A percentile compares a stretch with the other conserved stretches of the same genome.
Conservation (phyloP, 2,113 vertebrate genomes). For the Apteryx owenii region DNA sequence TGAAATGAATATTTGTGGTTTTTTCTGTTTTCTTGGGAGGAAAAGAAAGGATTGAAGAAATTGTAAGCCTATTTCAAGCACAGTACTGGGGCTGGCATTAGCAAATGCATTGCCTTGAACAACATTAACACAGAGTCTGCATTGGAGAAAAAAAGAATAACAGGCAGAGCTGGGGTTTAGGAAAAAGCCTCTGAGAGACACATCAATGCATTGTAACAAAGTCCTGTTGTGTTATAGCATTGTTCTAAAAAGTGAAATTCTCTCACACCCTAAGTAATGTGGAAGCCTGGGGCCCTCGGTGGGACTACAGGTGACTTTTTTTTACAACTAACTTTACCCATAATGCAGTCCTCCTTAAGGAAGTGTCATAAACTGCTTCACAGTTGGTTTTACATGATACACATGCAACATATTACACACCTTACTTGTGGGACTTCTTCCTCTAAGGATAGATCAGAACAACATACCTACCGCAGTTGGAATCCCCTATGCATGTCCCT, state of each 20-base stretch:
- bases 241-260: not conserved
- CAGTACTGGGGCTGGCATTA: not conserved
- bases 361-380: not conserved
- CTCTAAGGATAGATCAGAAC: not conserved
- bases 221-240: not conserved
- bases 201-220: not conserved
- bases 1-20: not conserved
- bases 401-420: accelerated
- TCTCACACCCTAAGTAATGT: accelerated
- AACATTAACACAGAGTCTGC: not conserved
- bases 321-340: not conserved
- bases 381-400: not conserved
- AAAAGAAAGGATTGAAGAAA: not conserved
- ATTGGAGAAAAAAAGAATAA: not conserved
- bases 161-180: not conserved
- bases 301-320: not conserved
- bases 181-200: not conserved
- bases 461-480: accelerated
- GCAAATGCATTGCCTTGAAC: not conserved
- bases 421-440: not conserved
- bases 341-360: not conserved
- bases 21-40: not conserved
- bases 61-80: not conserved
- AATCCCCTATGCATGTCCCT: not conserved
- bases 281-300: not conserved